Evolutionary conservation across 2,888 invertebrate genomes (phyloP).

Genomic region (Harpagoxenus sublaevis): DNA sequence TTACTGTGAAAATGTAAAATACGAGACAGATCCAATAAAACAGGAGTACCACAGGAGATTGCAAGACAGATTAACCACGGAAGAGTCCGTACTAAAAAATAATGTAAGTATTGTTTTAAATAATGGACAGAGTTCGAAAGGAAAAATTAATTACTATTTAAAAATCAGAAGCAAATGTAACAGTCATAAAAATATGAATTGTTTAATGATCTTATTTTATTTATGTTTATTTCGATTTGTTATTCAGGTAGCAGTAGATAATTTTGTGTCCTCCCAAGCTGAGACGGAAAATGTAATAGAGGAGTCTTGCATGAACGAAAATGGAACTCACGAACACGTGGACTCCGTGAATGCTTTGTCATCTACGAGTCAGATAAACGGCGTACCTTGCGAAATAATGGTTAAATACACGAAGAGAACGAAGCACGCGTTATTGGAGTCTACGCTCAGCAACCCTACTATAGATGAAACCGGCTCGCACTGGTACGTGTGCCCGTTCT

Average conservation of each 20-base stretch:
- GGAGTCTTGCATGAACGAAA: constrained; percentile 71
- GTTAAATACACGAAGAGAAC: constrained; percentile 82
- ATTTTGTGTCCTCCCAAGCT: constrained; percentile 71
- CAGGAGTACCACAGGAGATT: constrained; percentile 78
- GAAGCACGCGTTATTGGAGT: constrained; percentile 80
- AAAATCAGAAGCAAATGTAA: neutral
- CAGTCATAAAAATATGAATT: neutral
- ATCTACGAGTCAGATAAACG: constrained; percentile 79
- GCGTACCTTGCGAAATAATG: constrained; percentile 76
- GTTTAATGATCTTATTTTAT: neutral
- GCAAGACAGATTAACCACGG: constrained; percentile 76
- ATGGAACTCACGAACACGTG: constrained; percentile 64
- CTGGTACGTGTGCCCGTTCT: constrained; percentile 85
- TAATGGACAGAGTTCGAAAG: neutral
- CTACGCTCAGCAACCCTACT: constrained; percentile 81
- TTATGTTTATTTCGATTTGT: neutral
- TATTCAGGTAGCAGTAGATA: constrained; percentile 74
- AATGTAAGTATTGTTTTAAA: constrained; percentile 69
- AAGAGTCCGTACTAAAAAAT: constrained; percentile 75
- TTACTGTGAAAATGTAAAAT: constrained; percentile 81
- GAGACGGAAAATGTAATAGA: constrained; percentile 76
- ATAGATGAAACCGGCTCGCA: constrained; percentile 81
- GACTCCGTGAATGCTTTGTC: constrained; percentile 72
- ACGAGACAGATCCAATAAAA: constrained; percentile 78
- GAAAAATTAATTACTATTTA: neutral